Base-by-base conservation (phyloP, 2,797 vertebrate species). In the Lepus oiostolus region DNA sequence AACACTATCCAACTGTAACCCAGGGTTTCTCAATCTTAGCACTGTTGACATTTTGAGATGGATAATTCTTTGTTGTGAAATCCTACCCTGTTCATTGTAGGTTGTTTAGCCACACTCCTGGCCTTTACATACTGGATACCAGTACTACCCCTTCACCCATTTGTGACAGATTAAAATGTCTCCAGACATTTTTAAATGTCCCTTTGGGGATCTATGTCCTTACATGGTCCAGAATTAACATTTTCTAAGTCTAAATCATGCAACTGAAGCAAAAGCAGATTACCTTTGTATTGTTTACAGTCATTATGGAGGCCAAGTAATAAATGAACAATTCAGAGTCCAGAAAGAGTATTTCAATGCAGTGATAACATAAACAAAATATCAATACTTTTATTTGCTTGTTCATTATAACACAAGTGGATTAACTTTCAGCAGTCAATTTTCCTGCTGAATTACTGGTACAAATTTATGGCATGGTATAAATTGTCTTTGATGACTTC, bases 261-360 rank as follows among this genome's bases (percentile, higher is more conserved):
- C 7, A 60, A 26, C 7, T 0, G 21, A 88, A 87, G 19, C 42
- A 93, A 68, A 90, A 67, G 17, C n/a, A 87, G 19, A 80, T 62
- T 14, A 26, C 16, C 65, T 72, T 72, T 30, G 38, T 70, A 14
- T 30, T 88, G 50, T n/a, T 89, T 94, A 9, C 28, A 54, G 16
- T 47, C 62, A 50, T 47, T 10, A 68, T 12, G 58, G 32, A 1
- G 28, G 2, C 14, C 16, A 72, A 82, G 21, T 52, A 89, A 2
- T 19, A 93, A 47, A 79, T 58, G 14, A 83, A 50, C 13, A 88
- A 91, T 60, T 81, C 16, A 58, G 76, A 95, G 63, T 47, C 12
- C 12, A 58, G 21, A 67, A 88, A 85, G 63, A 76, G 52, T 54
- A 74, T 65, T 80, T 85, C 52, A 79, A 82, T 65, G 7, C 60